Evolutionary conservation across 2,888 invertebrate genomes (phyloP).

Genomic region (Acanthococcus lagerstroemiae): DNA sequence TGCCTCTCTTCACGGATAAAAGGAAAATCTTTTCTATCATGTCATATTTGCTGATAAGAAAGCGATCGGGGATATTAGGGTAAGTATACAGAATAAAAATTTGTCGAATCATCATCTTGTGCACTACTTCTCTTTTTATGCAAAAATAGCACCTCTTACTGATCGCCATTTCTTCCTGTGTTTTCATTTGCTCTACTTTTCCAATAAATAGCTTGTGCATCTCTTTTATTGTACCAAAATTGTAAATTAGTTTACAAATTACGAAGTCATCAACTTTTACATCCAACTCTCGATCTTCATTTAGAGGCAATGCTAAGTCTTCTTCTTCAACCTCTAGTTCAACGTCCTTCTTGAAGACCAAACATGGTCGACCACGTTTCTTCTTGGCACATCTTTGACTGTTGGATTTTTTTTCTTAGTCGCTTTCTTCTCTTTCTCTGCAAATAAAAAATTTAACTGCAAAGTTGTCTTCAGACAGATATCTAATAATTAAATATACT

Average conservation of each 20-base stretch:
- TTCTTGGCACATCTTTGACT: neutral
- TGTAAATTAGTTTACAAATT: neutral
- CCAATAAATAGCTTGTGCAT: neutral
- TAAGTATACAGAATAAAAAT: neutral
- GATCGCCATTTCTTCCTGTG: neutral
- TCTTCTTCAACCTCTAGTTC: neutral
- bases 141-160: neutral
- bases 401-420: neutral
- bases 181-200: conserved; percentile 1
- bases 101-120: neutral
- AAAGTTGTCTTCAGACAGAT: neutral
- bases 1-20: neutral
- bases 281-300: neutral
- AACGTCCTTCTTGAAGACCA: neutral
- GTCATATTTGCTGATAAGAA: neutral
- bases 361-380: neutral
- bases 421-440: neutral
- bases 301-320: neutral
- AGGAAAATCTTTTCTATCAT: neutral
- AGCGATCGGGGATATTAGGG: neutral
- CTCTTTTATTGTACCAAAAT: neutral
- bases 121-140: neutral
- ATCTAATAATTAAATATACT: neutral
- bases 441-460: neutral
- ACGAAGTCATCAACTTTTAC: neutral